Percentiles rank a stretch among this genome's conserved stretches.
Conservation (phyloP, 2,888 invertebrate genomes). For the Parapristionchus giblindavisi region DNA sequence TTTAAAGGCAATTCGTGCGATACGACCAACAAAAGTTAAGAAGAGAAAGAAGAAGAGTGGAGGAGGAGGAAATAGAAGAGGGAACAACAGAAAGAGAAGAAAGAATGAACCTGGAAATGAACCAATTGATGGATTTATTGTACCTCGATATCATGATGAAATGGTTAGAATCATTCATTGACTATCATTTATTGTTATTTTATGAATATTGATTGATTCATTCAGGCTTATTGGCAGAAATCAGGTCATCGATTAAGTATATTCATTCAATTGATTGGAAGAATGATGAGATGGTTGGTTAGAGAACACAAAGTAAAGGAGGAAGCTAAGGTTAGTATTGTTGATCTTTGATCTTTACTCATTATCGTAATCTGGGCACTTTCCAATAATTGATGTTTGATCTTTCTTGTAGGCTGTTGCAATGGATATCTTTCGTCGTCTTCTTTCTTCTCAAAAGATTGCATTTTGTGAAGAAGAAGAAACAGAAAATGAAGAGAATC, state of each 20-base stretch:
- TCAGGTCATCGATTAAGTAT: conserved; percentile 10
- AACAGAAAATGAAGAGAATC: conserved; percentile 23
- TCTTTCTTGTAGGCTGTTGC: conserved; percentile 18
- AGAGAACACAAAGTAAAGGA: conserved; percentile 2
- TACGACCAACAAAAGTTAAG: too few relatives aligned
- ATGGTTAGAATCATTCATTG: too few relatives aligned
- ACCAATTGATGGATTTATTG: too few relatives aligned
- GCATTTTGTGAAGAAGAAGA: conserved; percentile 10
- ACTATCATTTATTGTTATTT: too few relatives aligned
- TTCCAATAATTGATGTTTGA: conserved; percentile 3
- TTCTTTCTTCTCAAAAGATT: conserved; percentile 21
- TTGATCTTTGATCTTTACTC: background rate
- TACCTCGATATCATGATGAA: too few relatives aligned
- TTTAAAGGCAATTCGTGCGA: too few relatives aligned
- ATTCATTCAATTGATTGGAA: conserved; percentile 8
- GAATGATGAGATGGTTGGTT: conserved; percentile 9
- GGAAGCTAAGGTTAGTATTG: background rate
- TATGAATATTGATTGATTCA: too few relatives aligned
- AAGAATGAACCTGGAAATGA: background rate
- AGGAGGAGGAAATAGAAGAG: background rate
- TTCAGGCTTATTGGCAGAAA: background rate
- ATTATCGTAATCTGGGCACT: background rate
- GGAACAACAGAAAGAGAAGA: background rate
- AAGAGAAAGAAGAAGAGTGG: background rate
- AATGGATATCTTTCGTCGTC: conserved; percentile 13